phyloP scores from a whole-genome alignment of 53 echinoderm and acorn worm genomes.

The Holothuria scabra region DNA sequence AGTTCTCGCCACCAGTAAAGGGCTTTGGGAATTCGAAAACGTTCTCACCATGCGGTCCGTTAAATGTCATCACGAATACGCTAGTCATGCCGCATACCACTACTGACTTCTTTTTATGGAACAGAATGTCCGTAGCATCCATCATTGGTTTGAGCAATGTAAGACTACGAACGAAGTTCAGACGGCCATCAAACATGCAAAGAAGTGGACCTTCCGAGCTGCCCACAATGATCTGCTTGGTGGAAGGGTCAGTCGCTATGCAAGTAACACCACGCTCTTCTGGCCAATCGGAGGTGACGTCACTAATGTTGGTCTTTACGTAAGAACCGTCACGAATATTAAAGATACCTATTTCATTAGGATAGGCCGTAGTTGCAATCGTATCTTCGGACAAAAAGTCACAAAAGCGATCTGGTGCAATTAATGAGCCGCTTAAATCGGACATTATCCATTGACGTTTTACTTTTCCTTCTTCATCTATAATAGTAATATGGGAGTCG shows the following conservation, averaged over 20 bases:
- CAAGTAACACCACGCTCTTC: conserved; percentile 16
- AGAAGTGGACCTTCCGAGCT: neutral
- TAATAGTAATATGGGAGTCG: conserved; percentile 20
- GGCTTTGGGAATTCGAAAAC: no score
- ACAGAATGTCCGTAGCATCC: no score
- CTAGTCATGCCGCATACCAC: no score
- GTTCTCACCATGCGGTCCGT: no score
- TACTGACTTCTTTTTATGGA: no score
- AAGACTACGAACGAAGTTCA: neutral
- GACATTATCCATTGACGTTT: neutral
- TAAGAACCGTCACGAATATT: conserved; percentile 8
- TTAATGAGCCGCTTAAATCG: no score
- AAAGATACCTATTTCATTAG: conserved; percentile 16
- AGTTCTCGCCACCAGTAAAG: no score
- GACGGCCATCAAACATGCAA: conserved; percentile 17
- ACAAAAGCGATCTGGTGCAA: neutral
- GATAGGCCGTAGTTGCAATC: neutral
- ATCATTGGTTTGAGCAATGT: neutral
- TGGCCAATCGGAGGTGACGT: conserved; percentile 2
- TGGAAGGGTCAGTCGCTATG: neutral
- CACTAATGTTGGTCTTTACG: neutral
- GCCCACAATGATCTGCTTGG: neutral
- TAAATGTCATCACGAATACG: no score
- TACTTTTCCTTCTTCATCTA: neutral
- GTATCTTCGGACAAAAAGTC: neutral